These are phyloP conservation scores for Lithophane ornitopus DNA, from an alignment of 2,888 invertebrate genomes.

Conservation along the genomic window DNA sequence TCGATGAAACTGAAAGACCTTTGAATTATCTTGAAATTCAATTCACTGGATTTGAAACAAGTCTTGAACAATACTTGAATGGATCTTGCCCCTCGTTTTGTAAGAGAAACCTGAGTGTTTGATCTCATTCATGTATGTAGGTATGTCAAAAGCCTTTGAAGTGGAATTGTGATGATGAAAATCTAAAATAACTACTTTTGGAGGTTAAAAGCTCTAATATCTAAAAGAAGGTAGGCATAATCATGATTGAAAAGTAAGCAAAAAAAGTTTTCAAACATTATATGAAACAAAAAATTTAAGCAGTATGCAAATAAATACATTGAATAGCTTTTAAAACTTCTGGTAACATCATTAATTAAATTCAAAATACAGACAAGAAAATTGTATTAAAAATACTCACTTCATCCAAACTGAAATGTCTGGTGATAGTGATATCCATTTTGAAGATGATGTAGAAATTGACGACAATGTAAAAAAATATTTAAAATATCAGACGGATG, in stretches of 20 bases:
- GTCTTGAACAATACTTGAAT: slow-evolving; percentile 33
- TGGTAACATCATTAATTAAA: neutral
- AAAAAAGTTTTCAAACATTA: neutral
- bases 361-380: neutral
- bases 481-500: slow-evolving; percentile 5
- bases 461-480: slow-evolving; percentile 17
- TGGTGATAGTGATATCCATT: slow-evolving; percentile 88
- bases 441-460: slow-evolving; percentile 48
- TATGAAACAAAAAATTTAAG: neutral
- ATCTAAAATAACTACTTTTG: neutral
- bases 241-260: neutral
- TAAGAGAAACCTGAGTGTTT: slow-evolving; percentile 42
- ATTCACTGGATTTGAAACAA: slow-evolving; percentile 58
- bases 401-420: slow-evolving; percentile 89
- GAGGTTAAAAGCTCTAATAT: neutral
- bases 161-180: neutral
- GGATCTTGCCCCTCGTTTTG: slow-evolving; percentile 38
- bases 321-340: slow-evolving; percentile 19
- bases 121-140: slow-evolving; percentile 40
- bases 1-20: neutral
- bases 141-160: slow-evolving; percentile 40
- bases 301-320: slow-evolving; percentile 18
- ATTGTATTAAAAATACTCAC: slow-evolving; percentile 75
- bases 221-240: neutral
- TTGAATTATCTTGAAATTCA: slow-evolving; percentile 37